phyloP scores from a whole-genome alignment of 2,797 vertebrate species.

The Lacerta bilineata region DNA sequence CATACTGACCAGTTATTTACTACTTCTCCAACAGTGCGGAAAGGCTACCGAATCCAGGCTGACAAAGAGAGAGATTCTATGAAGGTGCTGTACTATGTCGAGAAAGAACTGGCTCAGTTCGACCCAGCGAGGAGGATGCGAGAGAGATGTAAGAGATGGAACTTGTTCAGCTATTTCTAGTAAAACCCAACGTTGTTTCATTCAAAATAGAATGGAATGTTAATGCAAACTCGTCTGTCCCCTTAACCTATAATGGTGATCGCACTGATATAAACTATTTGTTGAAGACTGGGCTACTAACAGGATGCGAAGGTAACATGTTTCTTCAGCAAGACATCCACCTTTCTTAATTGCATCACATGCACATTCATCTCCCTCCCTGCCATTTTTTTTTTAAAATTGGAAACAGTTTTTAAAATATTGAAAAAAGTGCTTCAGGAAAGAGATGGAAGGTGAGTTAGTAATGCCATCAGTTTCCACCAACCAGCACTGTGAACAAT shows the following conservation, averaged over 20 bases:
- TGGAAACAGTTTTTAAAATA: background rate
- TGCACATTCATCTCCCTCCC: background rate
- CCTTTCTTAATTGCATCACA: background rate
- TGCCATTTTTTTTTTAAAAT: background rate
- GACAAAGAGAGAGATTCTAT: conserved; percentile 91
- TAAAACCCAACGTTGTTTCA: background rate
- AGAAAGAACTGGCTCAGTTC: conserved; percentile 93
- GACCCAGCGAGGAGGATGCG: conserved; percentile 87
- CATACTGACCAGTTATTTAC: background rate
- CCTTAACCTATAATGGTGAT: background rate
- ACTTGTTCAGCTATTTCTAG: conserved; percentile 36
- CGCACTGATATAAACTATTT: background rate
- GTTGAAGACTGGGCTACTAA: too few species aligned
- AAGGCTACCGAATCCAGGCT: conserved; percentile 91
- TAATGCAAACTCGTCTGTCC: background rate
- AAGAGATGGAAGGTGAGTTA: background rate
- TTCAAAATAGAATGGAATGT: background rate
- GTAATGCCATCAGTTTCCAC: background rate
- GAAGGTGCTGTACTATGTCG: conserved; percentile 93
- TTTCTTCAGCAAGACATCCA: too few species aligned
- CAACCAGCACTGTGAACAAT: background rate
- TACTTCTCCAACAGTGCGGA: conserved; percentile 81
- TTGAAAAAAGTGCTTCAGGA: background rate
- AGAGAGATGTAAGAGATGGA: conserved; percentile 88
- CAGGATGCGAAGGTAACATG: too few species aligned